Evolutionary conservation across 2,888 invertebrate genomes (phyloP).

Genomic region (Sphaerophoria rueppellii): DNA sequence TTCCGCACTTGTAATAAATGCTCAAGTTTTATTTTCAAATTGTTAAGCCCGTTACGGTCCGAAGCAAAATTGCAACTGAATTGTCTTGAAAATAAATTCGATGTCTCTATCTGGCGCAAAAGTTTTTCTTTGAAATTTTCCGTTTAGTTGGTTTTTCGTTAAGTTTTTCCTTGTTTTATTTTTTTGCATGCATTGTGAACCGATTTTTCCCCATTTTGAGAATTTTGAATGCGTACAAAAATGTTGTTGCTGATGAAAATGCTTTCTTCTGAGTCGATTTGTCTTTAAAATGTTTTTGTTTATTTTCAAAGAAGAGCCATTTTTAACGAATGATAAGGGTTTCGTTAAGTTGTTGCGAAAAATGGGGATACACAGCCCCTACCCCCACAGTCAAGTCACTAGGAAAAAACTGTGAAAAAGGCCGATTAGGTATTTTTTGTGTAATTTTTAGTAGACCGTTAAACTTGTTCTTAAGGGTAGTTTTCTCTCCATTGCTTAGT

Average conservation of each 20-base stretch:
- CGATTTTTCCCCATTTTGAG: constrained; percentile 47
- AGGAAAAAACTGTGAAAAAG: neutral
- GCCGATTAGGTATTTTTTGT: neutral
- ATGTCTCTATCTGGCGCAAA: constrained; percentile 80
- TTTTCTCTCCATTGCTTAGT: neutral
- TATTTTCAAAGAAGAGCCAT: constrained; percentile 32
- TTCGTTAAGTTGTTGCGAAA: constrained; percentile 41
- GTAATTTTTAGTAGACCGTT: constrained; percentile 2
- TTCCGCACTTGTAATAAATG: constrained; percentile 20
- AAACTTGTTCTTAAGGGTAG: neutral
- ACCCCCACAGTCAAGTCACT: neutral
- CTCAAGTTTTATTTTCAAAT: constrained; percentile 9
- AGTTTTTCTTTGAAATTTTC: constrained; percentile 75
- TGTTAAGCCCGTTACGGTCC: constrained; percentile 78
- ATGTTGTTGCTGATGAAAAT: constrained; percentile 5
- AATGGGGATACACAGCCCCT: constrained; percentile 1
- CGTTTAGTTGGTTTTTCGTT: constrained; percentile 14
- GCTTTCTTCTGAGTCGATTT: constrained; percentile 7
- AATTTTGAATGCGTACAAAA: constrained; percentile 22
- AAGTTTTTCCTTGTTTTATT: constrained; percentile 34
- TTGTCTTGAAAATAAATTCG: constrained; percentile 70
- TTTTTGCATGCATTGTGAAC: constrained; percentile 9
- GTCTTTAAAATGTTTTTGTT: constrained; percentile 39
- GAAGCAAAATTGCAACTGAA: constrained; percentile 79
- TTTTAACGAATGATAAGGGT: constrained; percentile 44